These are phyloP conservation scores for Pristiophorus japonicus DNA, from an alignment of 2,113 vertebrate species.

Conservation along the genomic window DNA sequence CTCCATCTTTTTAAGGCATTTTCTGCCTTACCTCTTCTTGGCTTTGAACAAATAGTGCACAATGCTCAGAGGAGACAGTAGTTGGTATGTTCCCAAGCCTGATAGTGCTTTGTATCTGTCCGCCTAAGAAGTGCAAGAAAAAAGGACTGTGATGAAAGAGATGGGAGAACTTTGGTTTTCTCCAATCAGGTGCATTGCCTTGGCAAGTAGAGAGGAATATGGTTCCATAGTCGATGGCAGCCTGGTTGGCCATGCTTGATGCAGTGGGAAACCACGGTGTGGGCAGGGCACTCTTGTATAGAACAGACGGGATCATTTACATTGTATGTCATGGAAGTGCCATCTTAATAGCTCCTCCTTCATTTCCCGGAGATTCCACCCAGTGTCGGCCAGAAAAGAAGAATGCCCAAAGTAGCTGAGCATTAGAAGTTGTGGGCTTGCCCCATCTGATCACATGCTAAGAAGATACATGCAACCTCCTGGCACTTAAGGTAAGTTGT, in stretches of 20 bases:
- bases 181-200: too few relatives aligned
- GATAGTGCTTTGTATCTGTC: neutral
- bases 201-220: neutral
- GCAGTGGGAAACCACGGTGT: neutral
- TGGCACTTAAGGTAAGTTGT: neutral
- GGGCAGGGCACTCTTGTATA: too few relatives aligned
- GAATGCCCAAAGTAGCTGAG: neutral
- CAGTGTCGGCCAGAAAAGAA: neutral
- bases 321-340: neutral
- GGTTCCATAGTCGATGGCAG: neutral
- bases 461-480: neutral
- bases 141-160: neutral
- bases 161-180: neutral
- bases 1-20: neutral
- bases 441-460: neutral
- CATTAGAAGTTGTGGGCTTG: neutral
- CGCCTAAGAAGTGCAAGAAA: neutral
- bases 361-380: neutral
- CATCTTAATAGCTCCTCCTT: neutral
- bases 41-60: neutral
- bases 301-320: neutral
- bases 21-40: neutral
- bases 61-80: neutral
- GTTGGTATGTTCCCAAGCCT: neutral
- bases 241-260: neutral